Conservation (phyloP, 2,113 vertebrate genomes). For the Hippocampus mohnikei region DNA sequence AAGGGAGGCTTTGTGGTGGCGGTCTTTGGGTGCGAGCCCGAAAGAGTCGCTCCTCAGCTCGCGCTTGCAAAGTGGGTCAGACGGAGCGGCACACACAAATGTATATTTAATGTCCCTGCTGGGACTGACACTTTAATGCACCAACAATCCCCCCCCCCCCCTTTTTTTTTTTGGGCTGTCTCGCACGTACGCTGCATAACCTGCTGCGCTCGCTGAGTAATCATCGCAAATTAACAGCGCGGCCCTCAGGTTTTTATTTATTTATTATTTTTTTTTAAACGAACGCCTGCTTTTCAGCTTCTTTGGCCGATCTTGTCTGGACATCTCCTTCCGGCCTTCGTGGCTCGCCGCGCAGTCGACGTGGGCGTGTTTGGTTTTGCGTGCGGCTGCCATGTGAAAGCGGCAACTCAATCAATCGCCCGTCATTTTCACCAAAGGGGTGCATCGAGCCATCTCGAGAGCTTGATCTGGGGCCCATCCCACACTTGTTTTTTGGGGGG, state of each 20-base stretch:
- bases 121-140: slow-evolving; percentile 55
- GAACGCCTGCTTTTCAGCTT: background rate
- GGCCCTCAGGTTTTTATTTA: background rate
- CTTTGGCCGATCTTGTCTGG: slow-evolving; percentile 29
- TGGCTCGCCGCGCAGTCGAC: slow-evolving; percentile 56
- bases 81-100: slow-evolving; percentile 62
- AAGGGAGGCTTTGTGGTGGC: slow-evolving; percentile 46
- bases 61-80: slow-evolving; percentile 68
- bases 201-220: slow-evolving; percentile 3
- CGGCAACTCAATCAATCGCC: slow-evolving; percentile 38
- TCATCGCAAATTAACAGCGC: slow-evolving; percentile 13
- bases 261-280: background rate
- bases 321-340: slow-evolving; percentile 43
- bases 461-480: background rate
- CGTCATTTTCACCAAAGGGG: slow-evolving; percentile 38
- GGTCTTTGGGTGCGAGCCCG: slow-evolving; percentile 48
- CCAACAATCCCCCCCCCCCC: slow-evolving; percentile 68
- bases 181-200: background rate
- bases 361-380: slow-evolving; percentile 43
- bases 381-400: slow-evolving; percentile 61
- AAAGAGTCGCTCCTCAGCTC: slow-evolving; percentile 58
- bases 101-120: slow-evolving; percentile 70
- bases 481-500: background rate
- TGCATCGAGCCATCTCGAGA: background rate
- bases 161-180: slow-evolving; percentile 19